A percentile compares a stretch with the other conserved stretches of the same genome.
These are phyloP conservation scores for Drosophila pseudotalamancana DNA, from an alignment of 2,888 invertebrate genomes.

Conservation along the genomic window DNA sequence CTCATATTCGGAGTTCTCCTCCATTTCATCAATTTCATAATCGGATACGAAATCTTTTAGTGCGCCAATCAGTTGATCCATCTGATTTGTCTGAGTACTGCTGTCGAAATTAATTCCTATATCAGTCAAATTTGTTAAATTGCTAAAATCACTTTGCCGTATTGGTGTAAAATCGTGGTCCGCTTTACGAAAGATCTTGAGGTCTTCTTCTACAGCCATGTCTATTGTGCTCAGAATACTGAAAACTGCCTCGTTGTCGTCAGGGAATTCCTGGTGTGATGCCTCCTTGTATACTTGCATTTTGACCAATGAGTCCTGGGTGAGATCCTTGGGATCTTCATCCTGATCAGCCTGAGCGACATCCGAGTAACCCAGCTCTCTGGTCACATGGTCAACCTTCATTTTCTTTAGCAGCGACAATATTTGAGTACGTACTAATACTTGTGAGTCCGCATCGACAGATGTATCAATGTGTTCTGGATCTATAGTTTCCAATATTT, in stretches of 20 bases:
- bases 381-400: conserved; percentile 42
- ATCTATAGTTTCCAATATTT: no score
- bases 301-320: conserved; percentile 7
- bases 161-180: neutral
- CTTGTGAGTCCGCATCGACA: accelerated
- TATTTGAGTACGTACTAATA: neutral
- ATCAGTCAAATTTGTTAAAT: neutral
- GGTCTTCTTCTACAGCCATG: conserved; percentile 27
- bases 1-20: conserved; percentile 33
- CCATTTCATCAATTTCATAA: neutral
- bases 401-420: conserved; percentile 38
- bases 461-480: neutral
- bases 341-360: conserved; percentile 3
- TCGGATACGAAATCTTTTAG: conserved; percentile 16
- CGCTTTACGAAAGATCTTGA: conserved; percentile 5
- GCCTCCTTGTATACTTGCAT: neutral
- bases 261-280: accelerated
- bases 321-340: neutral
- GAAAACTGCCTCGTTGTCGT: neutral
- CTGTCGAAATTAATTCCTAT: conserved; percentile 35
- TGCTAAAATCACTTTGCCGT: neutral
- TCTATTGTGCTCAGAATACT: conserved; percentile 42
- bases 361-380: neutral
- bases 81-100: conserved; percentile 17
- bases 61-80: conserved; percentile 25